phyloP scores from a whole-genome alignment of 2,113 vertebrate genomes.

The Desmodus rotundus region DNA sequence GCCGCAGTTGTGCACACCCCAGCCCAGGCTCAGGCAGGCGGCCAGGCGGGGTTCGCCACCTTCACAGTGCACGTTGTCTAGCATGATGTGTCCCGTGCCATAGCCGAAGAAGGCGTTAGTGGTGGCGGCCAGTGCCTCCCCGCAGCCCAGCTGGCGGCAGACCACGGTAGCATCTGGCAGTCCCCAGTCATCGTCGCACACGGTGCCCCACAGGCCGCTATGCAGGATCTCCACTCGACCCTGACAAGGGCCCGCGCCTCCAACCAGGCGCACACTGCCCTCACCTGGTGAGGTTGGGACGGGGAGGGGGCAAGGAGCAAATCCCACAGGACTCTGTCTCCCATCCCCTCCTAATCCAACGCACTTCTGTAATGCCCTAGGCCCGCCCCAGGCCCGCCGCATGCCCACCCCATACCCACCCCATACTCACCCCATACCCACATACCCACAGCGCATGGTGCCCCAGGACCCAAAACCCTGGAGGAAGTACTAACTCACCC shows the following conservation, averaged over 20 bases:
- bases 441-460: not conserved
- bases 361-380: not conserved
- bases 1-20: conserved; percentile 96
- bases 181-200: conserved; percentile 96
- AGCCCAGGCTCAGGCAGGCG: conserved; percentile 89
- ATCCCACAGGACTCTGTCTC: not conserved
- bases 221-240: conserved; percentile 95
- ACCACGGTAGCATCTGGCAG: conserved; percentile 88
- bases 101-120: conserved; percentile 93
- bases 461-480: not conserved
- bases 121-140: conserved; percentile 82
- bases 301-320: not conserved
- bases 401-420: not conserved
- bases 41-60: conserved; percentile 85
- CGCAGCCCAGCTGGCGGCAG: conserved; percentile 91
- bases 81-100: conserved; percentile 89
- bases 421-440: too few species aligned
- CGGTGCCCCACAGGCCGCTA: conserved; percentile 91
- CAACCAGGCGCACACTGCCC: conserved; percentile 88
- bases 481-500: not conserved
- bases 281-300: conserved; percentile 80
- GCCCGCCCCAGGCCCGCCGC: not conserved
- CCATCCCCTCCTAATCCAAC: not conserved
- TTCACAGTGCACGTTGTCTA: conserved; percentile 94
- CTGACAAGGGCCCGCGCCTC: conserved; percentile 84